Percentiles rank a stretch among this genome's conserved stretches.
Conservation (phyloP, 2,888 invertebrate genomes). For the Limnephilus lunatus region DNA sequence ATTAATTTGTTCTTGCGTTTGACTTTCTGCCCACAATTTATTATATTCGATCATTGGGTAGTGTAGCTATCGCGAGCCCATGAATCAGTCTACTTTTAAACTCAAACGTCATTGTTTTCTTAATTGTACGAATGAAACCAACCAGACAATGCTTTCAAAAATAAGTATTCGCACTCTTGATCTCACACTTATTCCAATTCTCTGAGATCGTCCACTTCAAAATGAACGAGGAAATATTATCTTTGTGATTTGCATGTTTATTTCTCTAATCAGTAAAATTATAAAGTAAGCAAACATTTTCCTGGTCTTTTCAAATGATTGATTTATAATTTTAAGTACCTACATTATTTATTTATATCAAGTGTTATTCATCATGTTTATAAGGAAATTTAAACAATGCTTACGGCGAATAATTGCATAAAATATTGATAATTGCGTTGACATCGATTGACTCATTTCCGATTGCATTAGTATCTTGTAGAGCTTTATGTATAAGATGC, state of each 20-base stretch:
- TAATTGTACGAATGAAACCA: slow-evolving; percentile 17
- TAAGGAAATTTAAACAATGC: neutral
- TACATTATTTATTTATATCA: neutral
- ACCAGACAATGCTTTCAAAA: neutral
- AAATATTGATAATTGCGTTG: neutral
- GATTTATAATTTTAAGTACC: neutral
- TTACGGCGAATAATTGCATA: neutral
- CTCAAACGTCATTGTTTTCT: slow-evolving; percentile 34
- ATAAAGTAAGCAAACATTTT: neutral
- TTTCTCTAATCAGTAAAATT: too few relatives aligned
- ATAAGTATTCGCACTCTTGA: neutral
- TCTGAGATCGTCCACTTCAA: neutral
- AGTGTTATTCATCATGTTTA: neutral
- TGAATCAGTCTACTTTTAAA: slow-evolving; percentile 24
- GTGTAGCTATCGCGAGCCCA: neutral
- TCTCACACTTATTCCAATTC: neutral
- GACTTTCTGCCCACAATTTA: neutral
- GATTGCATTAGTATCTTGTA: neutral
- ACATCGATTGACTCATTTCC: neutral
- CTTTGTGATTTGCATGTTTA: too few relatives aligned
- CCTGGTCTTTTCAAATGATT: neutral
- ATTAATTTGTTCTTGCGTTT: neutral
- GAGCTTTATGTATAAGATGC: neutral
- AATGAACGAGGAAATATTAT: too few relatives aligned
- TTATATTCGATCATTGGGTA: neutral